phyloP scores from a whole-genome alignment of 2,113 vertebrate genomes.

The Brienomyrus brachyistius region DNA sequence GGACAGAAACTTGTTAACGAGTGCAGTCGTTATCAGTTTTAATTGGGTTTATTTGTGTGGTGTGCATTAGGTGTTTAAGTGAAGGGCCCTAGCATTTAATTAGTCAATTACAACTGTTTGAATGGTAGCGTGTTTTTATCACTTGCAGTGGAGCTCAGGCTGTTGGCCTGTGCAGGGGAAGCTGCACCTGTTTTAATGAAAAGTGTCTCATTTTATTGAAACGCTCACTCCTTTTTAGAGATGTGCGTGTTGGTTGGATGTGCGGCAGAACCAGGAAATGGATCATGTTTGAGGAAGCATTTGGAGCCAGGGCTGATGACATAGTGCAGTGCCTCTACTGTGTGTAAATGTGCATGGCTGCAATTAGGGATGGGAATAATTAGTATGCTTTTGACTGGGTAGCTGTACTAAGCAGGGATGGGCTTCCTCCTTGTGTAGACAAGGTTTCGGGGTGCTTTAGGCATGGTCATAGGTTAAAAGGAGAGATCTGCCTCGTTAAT shows the following conservation, averaged over 20 bases:
- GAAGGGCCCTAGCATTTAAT: conserved; percentile 6
- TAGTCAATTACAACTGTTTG: not conserved
- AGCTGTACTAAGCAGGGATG: not conserved
- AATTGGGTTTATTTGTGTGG: not conserved
- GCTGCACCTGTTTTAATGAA: not conserved
- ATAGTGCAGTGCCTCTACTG: not conserved
- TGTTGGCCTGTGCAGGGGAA: not conserved
- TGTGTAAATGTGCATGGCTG: not conserved
- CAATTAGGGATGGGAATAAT: not conserved
- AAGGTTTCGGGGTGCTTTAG: not conserved
- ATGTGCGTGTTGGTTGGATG: not conserved
- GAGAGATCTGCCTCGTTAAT: not conserved
- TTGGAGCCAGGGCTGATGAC: not conserved
- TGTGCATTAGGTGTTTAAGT: conserved; percentile 6
- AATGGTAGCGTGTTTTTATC: not conserved
- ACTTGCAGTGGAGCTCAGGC: not conserved
- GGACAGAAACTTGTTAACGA: not conserved
- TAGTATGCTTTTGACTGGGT: not conserved
- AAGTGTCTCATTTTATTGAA: not conserved
- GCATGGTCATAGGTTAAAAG: not conserved
- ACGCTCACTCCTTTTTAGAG: not conserved
- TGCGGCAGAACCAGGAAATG: not conserved
- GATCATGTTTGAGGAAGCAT: not conserved
- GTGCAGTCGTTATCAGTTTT: not conserved
- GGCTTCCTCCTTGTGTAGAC: not conserved